A percentile compares a stretch with the other conserved stretches of the same genome.
Conservation (phyloP, 1,140 invertebrate species). For the Polyergus mexicanus region DNA sequence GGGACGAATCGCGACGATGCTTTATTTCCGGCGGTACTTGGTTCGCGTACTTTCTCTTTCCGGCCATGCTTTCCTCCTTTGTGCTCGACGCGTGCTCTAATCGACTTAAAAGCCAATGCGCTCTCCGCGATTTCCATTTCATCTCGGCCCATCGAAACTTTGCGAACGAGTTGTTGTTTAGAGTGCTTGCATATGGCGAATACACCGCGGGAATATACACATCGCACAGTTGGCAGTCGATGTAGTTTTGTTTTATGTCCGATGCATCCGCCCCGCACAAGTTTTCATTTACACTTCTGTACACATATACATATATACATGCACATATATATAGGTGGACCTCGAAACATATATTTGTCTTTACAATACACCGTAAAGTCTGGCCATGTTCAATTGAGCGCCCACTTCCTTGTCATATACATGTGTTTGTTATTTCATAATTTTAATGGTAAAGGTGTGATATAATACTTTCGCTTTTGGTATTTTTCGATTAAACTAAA, state of each 20-base stretch:
- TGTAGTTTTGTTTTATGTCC: slow-evolving; percentile 46
- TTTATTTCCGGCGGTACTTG: neutral
- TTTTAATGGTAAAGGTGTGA: neutral
- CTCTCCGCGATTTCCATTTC: slow-evolving; percentile 50
- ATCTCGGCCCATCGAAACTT: slow-evolving; percentile 52
- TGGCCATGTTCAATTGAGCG: slow-evolving; percentile 23
- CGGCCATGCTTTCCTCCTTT: neutral
- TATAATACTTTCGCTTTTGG: neutral
- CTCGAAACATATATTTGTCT: slow-evolving; percentile 35
- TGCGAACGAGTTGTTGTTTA: slow-evolving; percentile 47
- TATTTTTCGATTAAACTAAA: neutral
- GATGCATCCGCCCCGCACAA: neutral
- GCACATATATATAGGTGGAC: neutral
- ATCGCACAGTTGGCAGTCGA: neutral
- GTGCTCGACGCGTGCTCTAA: neutral
- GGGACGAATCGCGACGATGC: slow-evolving; percentile 20
- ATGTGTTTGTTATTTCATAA: neutral
- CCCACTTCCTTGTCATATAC: neutral
- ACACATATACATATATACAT: neutral
- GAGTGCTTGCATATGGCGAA: slow-evolving; percentile 41
- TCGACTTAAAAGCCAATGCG: slow-evolving; percentile 56
- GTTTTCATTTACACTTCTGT: slow-evolving; percentile 30
- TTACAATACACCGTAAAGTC: neutral
- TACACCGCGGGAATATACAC: slow-evolving; percentile 15
- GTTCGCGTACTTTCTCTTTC: slow-evolving; percentile 18